These are phyloP conservation scores for Callithrix jacchus DNA, from an alignment of 2,113 vertebrate genomes.

Conservation along the genomic window DNA sequence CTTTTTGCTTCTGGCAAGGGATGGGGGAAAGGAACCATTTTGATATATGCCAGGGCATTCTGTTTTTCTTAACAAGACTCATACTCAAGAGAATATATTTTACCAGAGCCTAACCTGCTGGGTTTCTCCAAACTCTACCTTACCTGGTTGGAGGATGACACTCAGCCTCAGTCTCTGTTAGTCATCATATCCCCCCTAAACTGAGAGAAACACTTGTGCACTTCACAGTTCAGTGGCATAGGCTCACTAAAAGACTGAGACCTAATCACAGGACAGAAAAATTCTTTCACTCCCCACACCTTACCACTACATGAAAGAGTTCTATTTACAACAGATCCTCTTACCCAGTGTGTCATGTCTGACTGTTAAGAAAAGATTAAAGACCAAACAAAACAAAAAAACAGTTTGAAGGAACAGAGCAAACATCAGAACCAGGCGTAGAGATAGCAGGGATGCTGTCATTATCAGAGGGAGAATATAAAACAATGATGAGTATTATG, in stretches of 20 bases:
- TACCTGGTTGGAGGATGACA: background rate
- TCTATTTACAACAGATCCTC: background rate
- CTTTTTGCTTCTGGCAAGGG: background rate
- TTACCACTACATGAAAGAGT: background rate
- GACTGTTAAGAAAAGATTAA: background rate
- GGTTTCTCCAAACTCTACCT: background rate
- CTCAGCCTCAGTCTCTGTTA: background rate
- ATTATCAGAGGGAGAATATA: background rate
- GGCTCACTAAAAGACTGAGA: background rate
- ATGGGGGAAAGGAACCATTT: background rate
- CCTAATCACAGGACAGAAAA: background rate
- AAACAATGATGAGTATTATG: background rate
- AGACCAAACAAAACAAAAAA: background rate
- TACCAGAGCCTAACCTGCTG: background rate
- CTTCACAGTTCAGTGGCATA: background rate
- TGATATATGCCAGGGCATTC: background rate
- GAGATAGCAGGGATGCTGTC: background rate
- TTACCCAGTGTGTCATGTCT: background rate
- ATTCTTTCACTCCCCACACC: accelerated
- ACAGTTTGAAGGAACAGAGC: background rate
- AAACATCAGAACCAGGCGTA: background rate
- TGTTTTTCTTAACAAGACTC: background rate
- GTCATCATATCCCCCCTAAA: background rate
- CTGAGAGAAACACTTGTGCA: background rate
- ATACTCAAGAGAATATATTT: background rate